Evolutionary conservation across 2,888 invertebrate species (phyloP), one percentile per base, ranked within the genome.

Genomic region (Drosophila meridionalis): DNA sequence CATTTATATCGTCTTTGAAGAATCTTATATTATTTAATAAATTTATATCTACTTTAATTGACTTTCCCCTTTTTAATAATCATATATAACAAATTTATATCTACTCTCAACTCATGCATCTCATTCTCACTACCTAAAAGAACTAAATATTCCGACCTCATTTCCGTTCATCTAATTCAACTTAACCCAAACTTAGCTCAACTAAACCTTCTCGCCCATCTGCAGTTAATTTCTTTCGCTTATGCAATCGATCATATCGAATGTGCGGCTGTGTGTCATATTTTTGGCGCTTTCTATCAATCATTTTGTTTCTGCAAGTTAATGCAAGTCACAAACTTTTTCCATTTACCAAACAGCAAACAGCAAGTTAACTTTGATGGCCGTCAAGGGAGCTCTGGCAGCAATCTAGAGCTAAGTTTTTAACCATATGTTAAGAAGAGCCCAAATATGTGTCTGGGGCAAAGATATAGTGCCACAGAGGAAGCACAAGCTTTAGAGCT

Each of bases 231-330:
- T 26, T 47, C 45, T 32, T 53, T 34, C 34, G 40, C 2, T 56
- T 40, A 56, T 56, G 40, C 47, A 67, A 67, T 68, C 68, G 67
- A 68, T 67, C 43, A 57, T 42, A 26, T 50, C 36, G 40, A 26
- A 4, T 26, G 26, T 38, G 47, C 42, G 42, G 20, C 48, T 26
- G 36, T 68, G 4, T 8, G 68, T 43, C 68, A 68, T 20, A 32
- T 57, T 43, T 36, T 30, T 36, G 2, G 50, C 48, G 50, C n/a
- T 38, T 57, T 68, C 42, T 57, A 67, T 67, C 68, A 67, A 67
- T 67, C 66, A 68, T 40, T n/a, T 48, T 40, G 38, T 14, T 55
- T 42, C 42, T 11, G 26, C 28, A 65, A 53, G 53, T 56, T 56
- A 56, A 40, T 6, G 12, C 48, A 34, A 53, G 47, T 32, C 40